phyloP scores from a whole-genome alignment of 2,113 vertebrate genomes.

The Cryptomyrus ogoouensis region DNA sequence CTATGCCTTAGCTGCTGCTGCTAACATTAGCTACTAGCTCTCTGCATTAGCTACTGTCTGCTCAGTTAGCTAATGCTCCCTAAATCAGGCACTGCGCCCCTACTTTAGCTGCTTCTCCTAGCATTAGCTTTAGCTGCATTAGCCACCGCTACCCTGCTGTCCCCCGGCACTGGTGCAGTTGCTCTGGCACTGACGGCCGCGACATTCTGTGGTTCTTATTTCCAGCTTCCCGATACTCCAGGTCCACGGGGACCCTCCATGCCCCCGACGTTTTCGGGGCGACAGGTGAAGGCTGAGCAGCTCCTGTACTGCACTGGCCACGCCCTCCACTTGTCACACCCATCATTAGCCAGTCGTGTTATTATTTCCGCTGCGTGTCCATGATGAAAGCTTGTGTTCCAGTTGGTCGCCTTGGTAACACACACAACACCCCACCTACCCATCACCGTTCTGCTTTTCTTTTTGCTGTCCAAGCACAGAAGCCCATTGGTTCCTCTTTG shows the following conservation, averaged over 20 bases:
- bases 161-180: background rate
- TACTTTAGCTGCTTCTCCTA: background rate
- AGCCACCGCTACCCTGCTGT: background rate
- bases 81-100: background rate
- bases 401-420: background rate
- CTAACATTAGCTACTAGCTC: background rate
- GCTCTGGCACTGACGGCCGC: slow-evolving; percentile 16
- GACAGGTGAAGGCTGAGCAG: slow-evolving; percentile 83
- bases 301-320: slow-evolving; percentile 33
- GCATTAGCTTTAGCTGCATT: background rate
- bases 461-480: background rate
- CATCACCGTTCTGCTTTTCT: background rate
- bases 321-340: background rate
- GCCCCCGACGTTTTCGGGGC: slow-evolving; percentile 72
- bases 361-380: background rate
- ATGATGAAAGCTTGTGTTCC: background rate
- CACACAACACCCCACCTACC: background rate
- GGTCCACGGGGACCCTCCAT: slow-evolving; percentile 86
- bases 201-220: slow-evolving; percentile 63
- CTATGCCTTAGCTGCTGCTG: background rate
- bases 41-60: background rate
- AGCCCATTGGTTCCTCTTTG: background rate
- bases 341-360: background rate
- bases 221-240: slow-evolving; percentile 83
- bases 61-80: background rate